Conservation (phyloP, 2,888 invertebrate species). For the Trilocha varians region DNA sequence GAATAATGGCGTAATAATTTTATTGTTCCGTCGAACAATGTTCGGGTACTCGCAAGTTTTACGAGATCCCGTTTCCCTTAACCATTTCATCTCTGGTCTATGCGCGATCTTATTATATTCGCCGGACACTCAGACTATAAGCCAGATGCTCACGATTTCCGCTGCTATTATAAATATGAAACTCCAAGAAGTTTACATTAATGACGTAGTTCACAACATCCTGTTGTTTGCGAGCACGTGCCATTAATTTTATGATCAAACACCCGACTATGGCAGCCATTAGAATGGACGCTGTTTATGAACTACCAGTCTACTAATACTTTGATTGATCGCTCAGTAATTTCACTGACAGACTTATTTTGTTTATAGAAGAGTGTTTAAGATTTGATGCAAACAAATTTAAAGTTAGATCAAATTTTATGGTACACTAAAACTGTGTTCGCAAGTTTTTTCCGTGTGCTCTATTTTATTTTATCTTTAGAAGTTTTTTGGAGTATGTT, state of each 20-base stretch:
- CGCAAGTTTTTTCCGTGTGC: no score
- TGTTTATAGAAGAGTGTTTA: no score
- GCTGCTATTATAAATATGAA: constrained; percentile 35
- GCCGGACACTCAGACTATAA: constrained; percentile 20
- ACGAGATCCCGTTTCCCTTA: constrained; percentile 40
- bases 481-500: no score
- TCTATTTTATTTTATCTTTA: no score
- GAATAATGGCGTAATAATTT: constrained; percentile 11
- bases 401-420: no score
- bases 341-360: neutral
- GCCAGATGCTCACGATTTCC: constrained; percentile 54
- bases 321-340: neutral
- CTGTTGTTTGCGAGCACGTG: constrained; percentile 49
- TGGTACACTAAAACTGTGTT: no score
- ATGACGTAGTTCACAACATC: constrained; percentile 40
- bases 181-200: constrained; percentile 40
- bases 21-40: constrained; percentile 24
- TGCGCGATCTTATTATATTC: constrained; percentile 30
- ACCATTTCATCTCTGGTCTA: constrained; percentile 46
- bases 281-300: neutral
- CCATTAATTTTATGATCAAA: constrained; percentile 41
- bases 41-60: constrained; percentile 28
- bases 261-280: constrained; percentile 12
- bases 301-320: neutral
- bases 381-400: no score